These are phyloP conservation scores for Chelonoidis abingdonii DNA, from an alignment of 2,113 vertebrate genomes.

Conservation along the genomic window DNA sequence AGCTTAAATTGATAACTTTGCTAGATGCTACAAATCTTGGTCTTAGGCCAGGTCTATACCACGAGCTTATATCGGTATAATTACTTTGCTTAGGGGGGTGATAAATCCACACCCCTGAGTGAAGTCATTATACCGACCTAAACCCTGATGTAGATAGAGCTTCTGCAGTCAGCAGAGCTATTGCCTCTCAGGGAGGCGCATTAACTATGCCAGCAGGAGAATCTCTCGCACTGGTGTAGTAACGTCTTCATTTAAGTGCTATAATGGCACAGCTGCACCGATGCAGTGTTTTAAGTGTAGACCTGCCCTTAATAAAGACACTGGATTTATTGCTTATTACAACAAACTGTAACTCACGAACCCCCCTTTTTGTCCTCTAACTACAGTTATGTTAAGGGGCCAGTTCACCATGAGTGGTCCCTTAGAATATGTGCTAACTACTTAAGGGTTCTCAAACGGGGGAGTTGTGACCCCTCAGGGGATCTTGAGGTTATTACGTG, in stretches of 20 bases:
- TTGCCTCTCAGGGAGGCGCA: background rate
- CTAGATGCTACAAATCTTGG: background rate
- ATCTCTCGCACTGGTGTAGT: background rate
- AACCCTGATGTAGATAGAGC: background rate
- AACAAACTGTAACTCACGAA: background rate
- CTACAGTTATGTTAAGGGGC: background rate
- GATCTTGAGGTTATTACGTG: too few species aligned
- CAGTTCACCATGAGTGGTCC: background rate
- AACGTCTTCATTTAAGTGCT: background rate
- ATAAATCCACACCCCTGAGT: background rate
- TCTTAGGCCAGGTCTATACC: background rate
- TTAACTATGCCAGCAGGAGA: background rate
- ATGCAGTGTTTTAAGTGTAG: background rate
- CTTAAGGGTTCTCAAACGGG: too few species aligned
- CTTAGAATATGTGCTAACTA: background rate
- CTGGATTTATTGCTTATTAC: background rate
- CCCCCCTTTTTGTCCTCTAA: background rate
- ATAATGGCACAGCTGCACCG: background rate
- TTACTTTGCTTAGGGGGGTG: background rate
- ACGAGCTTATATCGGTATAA: background rate
- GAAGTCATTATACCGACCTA: background rate
- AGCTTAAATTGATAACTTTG: background rate
- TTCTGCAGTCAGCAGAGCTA: background rate
- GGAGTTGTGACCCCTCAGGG: too few species aligned
- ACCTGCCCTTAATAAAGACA: background rate